Evolutionary conservation across 1,140 invertebrate genomes (phyloP).

Genomic region (Ips nitidus): DNA sequence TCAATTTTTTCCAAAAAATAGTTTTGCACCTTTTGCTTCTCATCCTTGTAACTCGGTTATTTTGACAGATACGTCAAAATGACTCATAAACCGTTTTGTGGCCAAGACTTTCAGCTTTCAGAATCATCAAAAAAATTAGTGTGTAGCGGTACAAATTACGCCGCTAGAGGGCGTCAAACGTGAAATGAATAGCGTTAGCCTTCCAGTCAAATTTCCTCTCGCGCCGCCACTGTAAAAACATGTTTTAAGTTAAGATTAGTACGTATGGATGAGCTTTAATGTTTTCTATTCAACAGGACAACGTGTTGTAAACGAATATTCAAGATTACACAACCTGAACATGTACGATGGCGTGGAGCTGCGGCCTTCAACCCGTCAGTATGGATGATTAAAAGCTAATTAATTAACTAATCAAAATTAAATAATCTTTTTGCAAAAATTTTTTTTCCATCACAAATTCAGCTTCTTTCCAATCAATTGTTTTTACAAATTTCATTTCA

Average conservation of each 20-base stretch:
- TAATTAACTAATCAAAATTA: slow-evolving; percentile 37
- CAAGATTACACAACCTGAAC: slow-evolving; percentile 67
- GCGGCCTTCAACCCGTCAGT: slow-evolving; percentile 68
- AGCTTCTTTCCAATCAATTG: slow-evolving; percentile 15
- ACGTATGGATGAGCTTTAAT: neutral
- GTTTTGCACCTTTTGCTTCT: no score
- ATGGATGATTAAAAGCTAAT: slow-evolving; percentile 63
- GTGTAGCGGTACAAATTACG: no score
- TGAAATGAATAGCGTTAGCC: no score
- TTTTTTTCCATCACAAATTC: slow-evolving; percentile 21
- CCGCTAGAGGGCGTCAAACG: no score
- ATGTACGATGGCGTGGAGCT: slow-evolving; percentile 69
- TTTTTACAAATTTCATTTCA: slow-evolving; percentile 22
- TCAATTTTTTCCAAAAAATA: no score
- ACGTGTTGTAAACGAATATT: slow-evolving; percentile 65
- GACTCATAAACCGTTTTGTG: no score
- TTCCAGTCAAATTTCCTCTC: no score
- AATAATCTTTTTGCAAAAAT: slow-evolving; percentile 7
- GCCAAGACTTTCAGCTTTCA: no score
- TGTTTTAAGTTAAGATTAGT: neutral
- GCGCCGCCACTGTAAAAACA: no score
- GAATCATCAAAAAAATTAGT: no score
- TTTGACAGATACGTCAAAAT: no score
- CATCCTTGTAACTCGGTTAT: no score
- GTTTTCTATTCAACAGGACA: slow-evolving; percentile 48